Evolutionary conservation across 2,888 invertebrate species (phyloP), one percentile per base, ranked within the genome.

Genomic region (Rotaria macrura): DNA sequence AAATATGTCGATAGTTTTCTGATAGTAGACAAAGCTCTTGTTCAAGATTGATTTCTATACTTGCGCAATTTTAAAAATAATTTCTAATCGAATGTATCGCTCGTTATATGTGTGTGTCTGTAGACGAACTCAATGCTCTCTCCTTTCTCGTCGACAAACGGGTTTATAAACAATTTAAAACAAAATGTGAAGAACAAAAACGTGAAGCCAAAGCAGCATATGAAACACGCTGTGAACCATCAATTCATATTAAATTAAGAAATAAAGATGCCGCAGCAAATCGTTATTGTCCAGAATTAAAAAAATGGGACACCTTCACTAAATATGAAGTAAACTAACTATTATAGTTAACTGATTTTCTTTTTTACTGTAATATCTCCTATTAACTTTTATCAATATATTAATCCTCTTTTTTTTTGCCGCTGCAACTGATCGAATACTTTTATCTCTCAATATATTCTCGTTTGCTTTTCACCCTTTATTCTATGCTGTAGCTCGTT

Each of bases 81-180:
- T 25, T 54, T 54, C 9, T 25, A 65, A 34, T 65, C 10, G 4
- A 65, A 65, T 17, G 34, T 20, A 34, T 65, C 65, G 65, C 34
- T 65, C 20, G 34, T 65, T 29, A 49, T 57, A n/a, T 65, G 65
- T 65, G 65, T 65, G 34, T 65, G 65, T 65, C 12, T 65, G 34
- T 65, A 65, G 65, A 65, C 34, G 6, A 34, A 65, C 2, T 65
- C 34, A 20, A 65, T 65, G 65, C 65, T 34, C 65, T 65, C 14
- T 65, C 65, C 17, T 65, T 65, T 65, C 65, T 65, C 29, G 34
- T 65, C 65, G 65, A 34, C 65, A 79, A 79, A 79, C 79, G 79
- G 40, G 40, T 43, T 79, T 79, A 79, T 43, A 79, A 79, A 79
- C 79, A 40, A 43, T 79, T 79, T n/a, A 79, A 79, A 79, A 79